phyloP scores from a whole-genome alignment of 2,797 vertebrate species.

The Benthosema pterotum region DNA sequence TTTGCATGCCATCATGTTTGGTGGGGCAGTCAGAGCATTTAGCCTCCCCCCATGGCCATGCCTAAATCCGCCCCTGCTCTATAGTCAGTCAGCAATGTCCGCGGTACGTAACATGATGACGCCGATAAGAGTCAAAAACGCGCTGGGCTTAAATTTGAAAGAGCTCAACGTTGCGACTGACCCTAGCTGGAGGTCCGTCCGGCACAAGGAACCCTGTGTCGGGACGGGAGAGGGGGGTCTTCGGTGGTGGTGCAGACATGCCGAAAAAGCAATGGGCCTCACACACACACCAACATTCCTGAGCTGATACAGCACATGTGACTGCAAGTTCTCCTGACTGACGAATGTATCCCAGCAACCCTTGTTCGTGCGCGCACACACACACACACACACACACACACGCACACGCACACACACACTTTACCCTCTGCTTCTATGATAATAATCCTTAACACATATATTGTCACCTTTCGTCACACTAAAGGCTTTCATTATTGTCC shows the following conservation, averaged over 20 bases:
- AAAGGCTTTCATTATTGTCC: too few species aligned
- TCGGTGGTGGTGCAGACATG: neutral
- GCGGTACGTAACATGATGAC: too few species aligned
- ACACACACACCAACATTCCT: conserved; percentile 51
- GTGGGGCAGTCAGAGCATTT: too few species aligned
- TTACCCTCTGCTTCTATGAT: too few species aligned
- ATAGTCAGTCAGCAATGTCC: too few species aligned
- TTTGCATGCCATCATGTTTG: too few species aligned
- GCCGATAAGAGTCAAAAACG: too few species aligned
- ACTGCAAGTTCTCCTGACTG: conserved; percentile 43
- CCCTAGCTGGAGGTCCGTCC: neutral
- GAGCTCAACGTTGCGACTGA: neutral
- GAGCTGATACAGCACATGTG: conserved; percentile 53
- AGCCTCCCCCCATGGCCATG: too few species aligned
- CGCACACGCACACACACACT: neutral
- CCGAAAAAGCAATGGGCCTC: conserved; percentile 5
- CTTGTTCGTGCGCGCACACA: conserved; percentile 8
- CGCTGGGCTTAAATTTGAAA: too few species aligned
- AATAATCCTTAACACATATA: too few species aligned
- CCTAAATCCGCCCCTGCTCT: too few species aligned
- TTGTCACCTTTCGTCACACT: too few species aligned
- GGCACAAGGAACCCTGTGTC: neutral
- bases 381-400: conserved; percentile 16
- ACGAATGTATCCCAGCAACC: conserved; percentile 48
- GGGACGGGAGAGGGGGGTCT: conserved; percentile 10